A percentile compares a stretch with the other conserved stretches of the same genome.
phyloP scores from a whole-genome alignment of 2,797 vertebrate species.

The Myoxocephalus aenaeus region DNA sequence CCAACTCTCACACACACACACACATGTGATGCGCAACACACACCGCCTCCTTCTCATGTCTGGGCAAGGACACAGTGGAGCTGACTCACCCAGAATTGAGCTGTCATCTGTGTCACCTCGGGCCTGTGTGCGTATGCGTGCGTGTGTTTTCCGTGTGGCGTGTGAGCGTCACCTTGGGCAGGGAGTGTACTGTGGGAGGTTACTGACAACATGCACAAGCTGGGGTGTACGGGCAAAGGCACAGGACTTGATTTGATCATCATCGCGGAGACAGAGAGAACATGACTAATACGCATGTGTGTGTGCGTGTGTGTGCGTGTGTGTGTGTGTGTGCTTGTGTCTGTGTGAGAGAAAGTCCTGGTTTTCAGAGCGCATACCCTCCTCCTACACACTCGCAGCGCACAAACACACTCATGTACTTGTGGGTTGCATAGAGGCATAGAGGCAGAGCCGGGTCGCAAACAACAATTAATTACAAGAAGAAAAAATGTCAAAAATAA shows the following conservation, averaged over 20 bases:
- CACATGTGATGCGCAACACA: constrained; percentile 45
- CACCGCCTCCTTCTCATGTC: constrained; percentile 77
- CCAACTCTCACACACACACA: constrained; percentile 23
- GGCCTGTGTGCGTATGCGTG: constrained; percentile 47
- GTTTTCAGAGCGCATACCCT: constrained; percentile 43
- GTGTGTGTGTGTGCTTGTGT: constrained; percentile 19
- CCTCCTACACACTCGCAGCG: constrained; percentile 23
- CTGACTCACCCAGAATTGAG: constrained; percentile 84
- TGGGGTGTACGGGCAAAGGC: constrained; percentile 70
- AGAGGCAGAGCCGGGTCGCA: constrained; percentile 19
- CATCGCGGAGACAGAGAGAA: constrained; percentile 70
- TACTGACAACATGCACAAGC: constrained; percentile 80
- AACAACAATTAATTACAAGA: constrained; percentile 35
- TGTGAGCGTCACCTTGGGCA: constrained; percentile 74
- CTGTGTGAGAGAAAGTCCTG: constrained; percentile 57
- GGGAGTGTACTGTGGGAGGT: constrained; percentile 79
- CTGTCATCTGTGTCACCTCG: constrained; percentile 83
- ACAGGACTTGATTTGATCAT: constrained; percentile 76
- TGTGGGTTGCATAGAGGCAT: background rate
- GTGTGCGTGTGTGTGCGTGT: constrained; percentile 29
- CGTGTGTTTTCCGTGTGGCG: constrained; percentile 20
- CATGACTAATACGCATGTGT: constrained; percentile 73
- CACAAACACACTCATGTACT: constrained; percentile 19
- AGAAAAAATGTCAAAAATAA: constrained; percentile 1
- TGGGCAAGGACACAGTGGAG: constrained; percentile 79